phyloP scores from a whole-genome alignment of 2,888 invertebrate genomes.

The Cephus pulcher region DNA sequence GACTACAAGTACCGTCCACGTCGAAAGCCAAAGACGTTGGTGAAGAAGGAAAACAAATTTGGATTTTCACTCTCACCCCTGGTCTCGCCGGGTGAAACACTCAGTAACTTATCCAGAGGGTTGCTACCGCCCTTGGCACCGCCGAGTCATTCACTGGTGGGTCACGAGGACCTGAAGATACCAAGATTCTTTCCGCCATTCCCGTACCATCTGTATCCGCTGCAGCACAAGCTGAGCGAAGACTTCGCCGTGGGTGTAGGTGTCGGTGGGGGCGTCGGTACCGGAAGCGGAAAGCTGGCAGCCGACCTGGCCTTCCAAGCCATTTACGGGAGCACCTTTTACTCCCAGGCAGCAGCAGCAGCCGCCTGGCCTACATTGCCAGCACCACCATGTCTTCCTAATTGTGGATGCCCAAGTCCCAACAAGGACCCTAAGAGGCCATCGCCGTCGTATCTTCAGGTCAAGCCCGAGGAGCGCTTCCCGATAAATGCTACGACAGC shows the following conservation, averaged over 20 bases:
- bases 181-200: constrained; percentile 79
- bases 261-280: constrained; percentile 9
- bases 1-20: constrained; percentile 93
- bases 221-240: constrained; percentile 70
- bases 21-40: constrained; percentile 86
- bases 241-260: constrained; percentile 67
- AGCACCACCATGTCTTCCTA: constrained; percentile 43
- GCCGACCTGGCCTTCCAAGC: constrained; percentile 76
- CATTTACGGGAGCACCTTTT: constrained; percentile 70
- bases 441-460: constrained; percentile 19
- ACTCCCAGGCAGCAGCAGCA: constrained; percentile 64
- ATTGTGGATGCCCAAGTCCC: constrained; percentile 60
- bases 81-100: constrained; percentile 68
- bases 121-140: constrained; percentile 65
- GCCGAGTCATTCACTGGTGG: constrained; percentile 68
- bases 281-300: constrained; percentile 69
- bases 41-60: constrained; percentile 84
- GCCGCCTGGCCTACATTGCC: constrained; percentile 57
- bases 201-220: constrained; percentile 79
- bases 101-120: constrained; percentile 55
- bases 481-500: not conserved
- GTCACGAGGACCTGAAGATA: constrained; percentile 73
- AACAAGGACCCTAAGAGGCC: constrained; percentile 53
- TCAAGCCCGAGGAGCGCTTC: constrained; percentile 35
- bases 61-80: constrained; percentile 77